Base-by-base conservation (phyloP, 2,797 vertebrate genomes). In the Nothura maculosa region DNA sequence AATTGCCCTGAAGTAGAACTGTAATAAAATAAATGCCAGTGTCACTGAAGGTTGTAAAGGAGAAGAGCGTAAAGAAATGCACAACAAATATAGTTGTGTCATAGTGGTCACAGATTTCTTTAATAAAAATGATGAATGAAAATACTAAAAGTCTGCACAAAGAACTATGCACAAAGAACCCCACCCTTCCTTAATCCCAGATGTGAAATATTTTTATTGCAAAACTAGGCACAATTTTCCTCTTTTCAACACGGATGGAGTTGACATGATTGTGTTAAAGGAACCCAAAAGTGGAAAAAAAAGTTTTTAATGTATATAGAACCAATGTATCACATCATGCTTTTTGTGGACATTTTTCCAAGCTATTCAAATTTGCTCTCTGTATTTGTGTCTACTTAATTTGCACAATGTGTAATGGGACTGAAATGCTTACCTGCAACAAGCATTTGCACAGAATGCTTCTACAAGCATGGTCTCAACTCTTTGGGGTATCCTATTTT, bases 61-160 rank as follows among this genome's bases (percentile, higher is more conserved):
- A 70, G 10, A 62, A 25, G 18, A 3, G 3, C 43, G 18, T 12
- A 54, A 25, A 21, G 68, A 81, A 80, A 61, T 5, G 1, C 2
- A 32, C 47, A 67, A 5, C 22, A 61, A 52, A 55, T 17, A 50
- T 76, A 84, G 7, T 1, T 0, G 0, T 69, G 27, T 36, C 25
- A 52, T 61, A 66, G 60, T 43, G 57, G 5, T 24, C 4, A 57
- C 32, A 6, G 68, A 55, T 81, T 74, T 79, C 5, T 67, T 87
- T 63, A 36, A 34, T 17, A 79, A 63, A 42, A 60, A 52, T 50
- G 18, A 69, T 50, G 64, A 47, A 55, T 4, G 80, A 69, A 67
- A 81, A 32, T 63, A 43, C 36, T 78, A 20, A 81, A 87, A 11
- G 15, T 58, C 11, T 55, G 24, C 15, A 61, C 15, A 54, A 52